These are phyloP conservation scores for Phoxinus phoxinus DNA, from an alignment of 2,113 vertebrate genomes.

Conservation along the genomic window DNA sequence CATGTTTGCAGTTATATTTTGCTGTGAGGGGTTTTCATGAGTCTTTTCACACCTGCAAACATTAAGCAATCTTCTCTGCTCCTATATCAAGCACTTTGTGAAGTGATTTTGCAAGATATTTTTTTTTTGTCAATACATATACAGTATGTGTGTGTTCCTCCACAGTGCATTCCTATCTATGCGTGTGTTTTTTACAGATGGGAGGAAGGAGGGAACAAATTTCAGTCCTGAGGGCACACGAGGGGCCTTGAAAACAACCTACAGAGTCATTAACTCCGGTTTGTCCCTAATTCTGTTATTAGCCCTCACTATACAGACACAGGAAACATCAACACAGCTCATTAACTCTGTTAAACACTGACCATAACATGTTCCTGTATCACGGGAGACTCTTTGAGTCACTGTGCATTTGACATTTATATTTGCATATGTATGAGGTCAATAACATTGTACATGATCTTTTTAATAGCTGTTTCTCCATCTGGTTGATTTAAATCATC, in stretches of 20 bases:
- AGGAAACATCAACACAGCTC: slow-evolving; percentile 14
- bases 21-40: not conserved
- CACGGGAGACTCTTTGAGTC: not conserved
- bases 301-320: slow-evolving; percentile 23
- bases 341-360: slow-evolving; percentile 25
- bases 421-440: not conserved
- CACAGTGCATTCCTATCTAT: slow-evolving; percentile 18
- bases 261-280: slow-evolving; percentile 38
- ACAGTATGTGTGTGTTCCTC: slow-evolving; percentile 26
- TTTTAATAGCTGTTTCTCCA: not conserved
- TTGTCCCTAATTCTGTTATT: slow-evolving; percentile 27
- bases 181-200: not conserved
- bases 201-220: slow-evolving; percentile 16
- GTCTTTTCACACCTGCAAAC: not conserved
- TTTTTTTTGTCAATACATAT: not conserved
- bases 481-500: not conserved
- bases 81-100: not conserved
- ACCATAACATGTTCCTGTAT: slow-evolving; percentile 8
- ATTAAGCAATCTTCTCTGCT: slow-evolving; percentile 1
- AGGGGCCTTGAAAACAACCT: slow-evolving; percentile 20
- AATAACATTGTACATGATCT: not conserved
- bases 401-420: not conserved
- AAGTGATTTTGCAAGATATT: not conserved
- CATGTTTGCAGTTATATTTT: not conserved
- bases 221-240: slow-evolving; percentile 42